Evolutionary conservation across 2,888 invertebrate species (phyloP).

Genomic region (Epinotia bilunana): DNA sequence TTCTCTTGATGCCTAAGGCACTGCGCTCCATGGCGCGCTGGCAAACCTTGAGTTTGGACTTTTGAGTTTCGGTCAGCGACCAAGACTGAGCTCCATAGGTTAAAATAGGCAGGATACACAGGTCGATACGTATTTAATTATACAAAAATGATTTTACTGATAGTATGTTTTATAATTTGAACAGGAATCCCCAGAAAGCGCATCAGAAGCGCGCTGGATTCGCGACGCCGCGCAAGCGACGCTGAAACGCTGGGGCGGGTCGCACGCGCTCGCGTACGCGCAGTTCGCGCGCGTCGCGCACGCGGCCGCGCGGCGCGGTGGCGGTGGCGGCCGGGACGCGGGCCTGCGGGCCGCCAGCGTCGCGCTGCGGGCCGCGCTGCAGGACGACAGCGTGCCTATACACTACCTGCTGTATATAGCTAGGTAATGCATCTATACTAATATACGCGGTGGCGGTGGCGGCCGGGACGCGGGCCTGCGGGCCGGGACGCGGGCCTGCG

Average conservation of each 20-base stretch:
- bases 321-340: slow-evolving; percentile 4
- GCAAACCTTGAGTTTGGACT: too few relatives aligned
- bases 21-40: too few relatives aligned
- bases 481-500: slow-evolving; percentile 23
- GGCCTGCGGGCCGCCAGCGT: slow-evolving; percentile 31
- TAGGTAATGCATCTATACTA: too few relatives aligned
- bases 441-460: background rate
- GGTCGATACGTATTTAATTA: too few relatives aligned
- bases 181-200: slow-evolving; percentile 22
- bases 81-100: too few relatives aligned
- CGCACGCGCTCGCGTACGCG: slow-evolving; percentile 49
- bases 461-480: too few relatives aligned
- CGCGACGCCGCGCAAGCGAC: slow-evolving; percentile 47
- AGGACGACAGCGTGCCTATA: slow-evolving; percentile 48
- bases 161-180: background rate
- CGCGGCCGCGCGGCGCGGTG: slow-evolving; percentile 24
- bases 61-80: too few relatives aligned
- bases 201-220: slow-evolving; percentile 51
- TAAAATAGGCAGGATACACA: too few relatives aligned
- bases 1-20: too few relatives aligned
- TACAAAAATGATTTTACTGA: too few relatives aligned
- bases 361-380: slow-evolving; percentile 52
- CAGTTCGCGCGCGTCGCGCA: slow-evolving; percentile 49
- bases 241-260: slow-evolving; percentile 35
- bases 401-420: too few relatives aligned